phyloP scores from a whole-genome alignment of 1,140 invertebrate genomes.

The Ruditapes philippinarum region DNA sequence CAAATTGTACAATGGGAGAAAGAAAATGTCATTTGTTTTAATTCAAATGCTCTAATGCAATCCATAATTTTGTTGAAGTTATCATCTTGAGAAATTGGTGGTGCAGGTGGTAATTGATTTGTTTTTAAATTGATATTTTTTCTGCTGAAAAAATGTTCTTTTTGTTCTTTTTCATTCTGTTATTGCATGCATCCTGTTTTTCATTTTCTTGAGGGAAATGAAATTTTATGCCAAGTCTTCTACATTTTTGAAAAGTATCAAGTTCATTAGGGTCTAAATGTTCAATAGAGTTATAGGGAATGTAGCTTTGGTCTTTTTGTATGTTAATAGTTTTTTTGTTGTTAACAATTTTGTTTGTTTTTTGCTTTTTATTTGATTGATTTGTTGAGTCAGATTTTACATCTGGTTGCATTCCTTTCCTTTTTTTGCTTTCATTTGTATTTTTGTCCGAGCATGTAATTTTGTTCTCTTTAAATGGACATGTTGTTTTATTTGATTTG shows the following conservation, averaged over 20 bases:
- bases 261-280: too few relatives aligned
- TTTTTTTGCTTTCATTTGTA: too few relatives aligned
- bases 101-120: conserved; percentile 25
- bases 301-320: neutral
- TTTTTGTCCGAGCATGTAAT: too few relatives aligned
- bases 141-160: neutral
- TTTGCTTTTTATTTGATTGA: too few relatives aligned
- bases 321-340: neutral
- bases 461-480: too few relatives aligned
- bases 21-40: conserved; percentile 44
- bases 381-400: too few relatives aligned
- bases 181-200: too few relatives aligned
- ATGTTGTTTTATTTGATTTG: too few relatives aligned
- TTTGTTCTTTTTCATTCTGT: too few relatives aligned
- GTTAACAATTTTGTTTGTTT: too few relatives aligned
- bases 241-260: conserved; percentile 16
- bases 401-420: too few relatives aligned
- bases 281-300: neutral
- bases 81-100: neutral
- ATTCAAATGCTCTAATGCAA: conserved; percentile 59
- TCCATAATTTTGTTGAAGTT: conserved; percentile 65
- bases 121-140: neutral
- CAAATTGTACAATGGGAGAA: conserved; percentile 42
- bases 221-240: conserved; percentile 15
- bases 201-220: neutral